These are phyloP conservation scores for Pseudochirops cupreus DNA, from an alignment of 2,797 vertebrate genomes.

Conservation along the genomic window DNA sequence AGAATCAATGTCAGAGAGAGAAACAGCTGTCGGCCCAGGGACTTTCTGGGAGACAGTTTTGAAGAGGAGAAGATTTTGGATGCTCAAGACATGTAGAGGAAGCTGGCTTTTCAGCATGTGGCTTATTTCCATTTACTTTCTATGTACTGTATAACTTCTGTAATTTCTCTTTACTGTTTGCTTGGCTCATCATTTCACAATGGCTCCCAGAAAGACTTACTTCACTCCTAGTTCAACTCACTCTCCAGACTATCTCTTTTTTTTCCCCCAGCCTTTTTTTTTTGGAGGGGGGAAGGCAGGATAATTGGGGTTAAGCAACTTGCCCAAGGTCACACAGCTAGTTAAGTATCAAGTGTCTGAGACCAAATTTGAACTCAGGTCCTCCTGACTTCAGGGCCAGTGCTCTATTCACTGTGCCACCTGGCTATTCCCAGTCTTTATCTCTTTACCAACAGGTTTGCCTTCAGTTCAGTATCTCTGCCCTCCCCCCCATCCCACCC, in stretches of 20 bases:
- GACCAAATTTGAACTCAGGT: too few relatives aligned
- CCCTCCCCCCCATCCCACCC: too few relatives aligned
- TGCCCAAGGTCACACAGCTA: too few relatives aligned
- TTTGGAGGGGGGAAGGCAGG: too few relatives aligned
- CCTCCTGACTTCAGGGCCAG: too few relatives aligned
- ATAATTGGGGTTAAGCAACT: too few relatives aligned
- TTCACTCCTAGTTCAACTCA: not conserved
- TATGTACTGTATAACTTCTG: not conserved
- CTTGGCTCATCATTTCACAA: not conserved
- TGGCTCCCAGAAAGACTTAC: not conserved
- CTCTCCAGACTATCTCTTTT: not conserved
- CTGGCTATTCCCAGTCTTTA: not conserved
- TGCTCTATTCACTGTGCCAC: too few relatives aligned
- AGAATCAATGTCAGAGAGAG: not conserved
- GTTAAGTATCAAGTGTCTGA: too few relatives aligned
- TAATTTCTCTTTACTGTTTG: not conserved
- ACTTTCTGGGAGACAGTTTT: not conserved
- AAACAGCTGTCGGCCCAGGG: not conserved
- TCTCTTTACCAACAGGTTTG: not conserved
- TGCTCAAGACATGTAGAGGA: not conserved
- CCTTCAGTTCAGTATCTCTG: not conserved
- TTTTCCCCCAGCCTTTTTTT: too few relatives aligned
- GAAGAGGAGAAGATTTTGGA: not conserved
- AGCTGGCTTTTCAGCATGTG: not conserved
- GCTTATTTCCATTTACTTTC: not conserved